A percentile compares a stretch with the other conserved stretches of the same genome.
Conservation (phyloP, 2,113 vertebrate genomes). For the Isichthys henryi region DNA sequence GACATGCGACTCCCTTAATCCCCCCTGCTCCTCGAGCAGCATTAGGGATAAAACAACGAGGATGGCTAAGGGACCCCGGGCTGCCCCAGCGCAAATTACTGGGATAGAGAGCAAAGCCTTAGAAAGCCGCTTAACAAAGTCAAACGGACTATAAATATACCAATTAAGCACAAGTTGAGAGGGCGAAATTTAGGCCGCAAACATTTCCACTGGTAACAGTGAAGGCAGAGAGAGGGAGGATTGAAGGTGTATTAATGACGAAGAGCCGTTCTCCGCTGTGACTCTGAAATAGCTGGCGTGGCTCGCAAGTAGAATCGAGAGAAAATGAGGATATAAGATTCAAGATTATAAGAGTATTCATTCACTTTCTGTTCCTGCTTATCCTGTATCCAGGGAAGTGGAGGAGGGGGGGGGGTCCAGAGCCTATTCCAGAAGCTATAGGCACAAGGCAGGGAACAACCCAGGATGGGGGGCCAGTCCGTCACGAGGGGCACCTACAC, state of each 20-base stretch:
- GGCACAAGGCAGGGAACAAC: neutral
- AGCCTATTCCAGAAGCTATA: neutral
- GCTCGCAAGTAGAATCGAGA: neutral
- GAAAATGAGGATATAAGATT: neutral
- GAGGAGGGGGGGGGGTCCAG: neutral
- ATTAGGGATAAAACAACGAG: neutral
- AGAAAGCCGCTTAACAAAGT: neutral
- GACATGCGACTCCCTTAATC: neutral
- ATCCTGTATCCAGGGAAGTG: neutral
- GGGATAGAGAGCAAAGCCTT: neutral
- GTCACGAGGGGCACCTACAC: neutral
- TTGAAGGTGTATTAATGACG: neutral
- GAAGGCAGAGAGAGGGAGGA: neutral
- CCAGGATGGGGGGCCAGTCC: neutral
- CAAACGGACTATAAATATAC: neutral
- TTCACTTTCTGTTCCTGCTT: neutral
- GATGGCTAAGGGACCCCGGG: neutral
- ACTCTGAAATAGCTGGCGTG: neutral
- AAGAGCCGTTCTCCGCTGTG: neutral
- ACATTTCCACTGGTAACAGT: neutral
- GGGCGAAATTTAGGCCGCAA: neutral
- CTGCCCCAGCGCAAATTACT: neutral
- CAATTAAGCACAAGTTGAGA: neutral
- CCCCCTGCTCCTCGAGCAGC: neutral
- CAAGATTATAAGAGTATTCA: too few species aligned